Percentiles rank a stretch among this genome's conserved stretches.
These are phyloP conservation scores for Montipora efflorescens DNA, from an alignment of 64 coral and sea anemone genomes.

Conservation along the genomic window DNA sequence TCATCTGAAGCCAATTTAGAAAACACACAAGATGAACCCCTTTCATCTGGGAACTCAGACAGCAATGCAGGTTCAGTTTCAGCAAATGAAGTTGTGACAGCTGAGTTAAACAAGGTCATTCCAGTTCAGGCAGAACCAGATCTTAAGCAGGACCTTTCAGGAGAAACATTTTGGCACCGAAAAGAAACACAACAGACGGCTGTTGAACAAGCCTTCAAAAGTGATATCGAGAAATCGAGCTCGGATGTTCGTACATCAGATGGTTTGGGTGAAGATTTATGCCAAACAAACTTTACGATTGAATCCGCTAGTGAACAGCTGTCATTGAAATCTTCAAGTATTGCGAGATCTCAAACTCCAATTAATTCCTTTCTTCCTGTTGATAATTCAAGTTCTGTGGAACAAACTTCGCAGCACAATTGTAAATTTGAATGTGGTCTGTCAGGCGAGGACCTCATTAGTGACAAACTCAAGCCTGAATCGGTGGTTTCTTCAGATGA, in stretches of 20 bases:
- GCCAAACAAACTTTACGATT: neutral
- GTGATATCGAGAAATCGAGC: neutral
- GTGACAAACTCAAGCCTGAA: slow-evolving; percentile 1
- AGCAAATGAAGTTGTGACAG: neutral
- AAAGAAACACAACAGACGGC: neutral
- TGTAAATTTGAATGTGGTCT: slow-evolving; percentile 30
- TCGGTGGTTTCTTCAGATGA: slow-evolving; percentile 28
- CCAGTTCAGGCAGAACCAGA: neutral
- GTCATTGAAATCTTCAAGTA: neutral
- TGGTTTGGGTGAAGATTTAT: neutral
- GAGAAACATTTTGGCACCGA: neutral
- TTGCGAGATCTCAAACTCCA: neutral
- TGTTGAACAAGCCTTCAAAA: neutral
- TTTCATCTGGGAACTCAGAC: neutral
- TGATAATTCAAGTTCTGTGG: slow-evolving; percentile 1
- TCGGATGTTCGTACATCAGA: neutral
- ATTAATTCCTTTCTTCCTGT: slow-evolving; percentile 30
- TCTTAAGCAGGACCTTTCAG: neutral
- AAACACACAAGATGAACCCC: slow-evolving; percentile 1
- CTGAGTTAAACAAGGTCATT: slow-evolving; percentile 8
- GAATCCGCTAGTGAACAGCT: neutral
- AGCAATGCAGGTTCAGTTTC: neutral
- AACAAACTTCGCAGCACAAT: neutral
- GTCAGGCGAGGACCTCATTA: slow-evolving; percentile 20
- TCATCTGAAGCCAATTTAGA: neutral